These are phyloP conservation scores for Serilophus lunatus DNA, from an alignment of 2,113 vertebrate genomes.

Conservation along the genomic window DNA sequence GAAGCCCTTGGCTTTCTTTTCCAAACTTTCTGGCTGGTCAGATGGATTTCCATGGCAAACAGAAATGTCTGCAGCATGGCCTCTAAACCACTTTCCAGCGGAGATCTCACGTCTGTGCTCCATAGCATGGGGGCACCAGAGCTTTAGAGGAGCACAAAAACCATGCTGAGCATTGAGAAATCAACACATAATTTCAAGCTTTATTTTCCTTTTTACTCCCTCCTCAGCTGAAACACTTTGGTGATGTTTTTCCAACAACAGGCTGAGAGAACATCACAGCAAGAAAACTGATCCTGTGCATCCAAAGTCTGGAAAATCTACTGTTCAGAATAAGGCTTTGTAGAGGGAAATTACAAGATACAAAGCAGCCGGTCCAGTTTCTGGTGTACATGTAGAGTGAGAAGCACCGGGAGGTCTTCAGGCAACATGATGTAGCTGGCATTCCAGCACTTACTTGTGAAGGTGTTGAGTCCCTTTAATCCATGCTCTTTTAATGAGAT, in stretches of 20 bases:
- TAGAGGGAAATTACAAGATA: not conserved
- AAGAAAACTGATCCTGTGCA: not conserved
- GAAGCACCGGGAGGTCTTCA: not conserved
- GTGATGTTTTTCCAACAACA: not conserved
- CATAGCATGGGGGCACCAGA: constrained; percentile 34
- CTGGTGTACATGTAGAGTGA: not conserved
- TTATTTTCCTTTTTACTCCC: not conserved
- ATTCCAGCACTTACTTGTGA: not conserved
- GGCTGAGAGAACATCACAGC: not conserved
- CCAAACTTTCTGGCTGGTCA: not conserved
- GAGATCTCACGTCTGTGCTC: not conserved
- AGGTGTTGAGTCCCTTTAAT: not conserved
- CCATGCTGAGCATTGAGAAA: rapidly evolving
- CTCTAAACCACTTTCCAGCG: not conserved
- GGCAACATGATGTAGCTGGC: not conserved
- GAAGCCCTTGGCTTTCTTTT: not conserved
- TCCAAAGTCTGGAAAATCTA: not conserved
- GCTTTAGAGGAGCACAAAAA: not conserved
- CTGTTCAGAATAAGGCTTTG: not conserved
- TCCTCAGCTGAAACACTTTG: not conserved
- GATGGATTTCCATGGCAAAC: not conserved
- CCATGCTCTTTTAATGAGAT: not conserved
- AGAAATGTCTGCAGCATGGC: not conserved
- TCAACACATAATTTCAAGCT: not conserved
- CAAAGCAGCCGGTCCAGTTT: not conserved